Percentiles rank a stretch among this genome's conserved stretches.
Evolutionary conservation across 2,113 vertebrate genomes (phyloP).

Genomic region (Phycodurus eques): DNA sequence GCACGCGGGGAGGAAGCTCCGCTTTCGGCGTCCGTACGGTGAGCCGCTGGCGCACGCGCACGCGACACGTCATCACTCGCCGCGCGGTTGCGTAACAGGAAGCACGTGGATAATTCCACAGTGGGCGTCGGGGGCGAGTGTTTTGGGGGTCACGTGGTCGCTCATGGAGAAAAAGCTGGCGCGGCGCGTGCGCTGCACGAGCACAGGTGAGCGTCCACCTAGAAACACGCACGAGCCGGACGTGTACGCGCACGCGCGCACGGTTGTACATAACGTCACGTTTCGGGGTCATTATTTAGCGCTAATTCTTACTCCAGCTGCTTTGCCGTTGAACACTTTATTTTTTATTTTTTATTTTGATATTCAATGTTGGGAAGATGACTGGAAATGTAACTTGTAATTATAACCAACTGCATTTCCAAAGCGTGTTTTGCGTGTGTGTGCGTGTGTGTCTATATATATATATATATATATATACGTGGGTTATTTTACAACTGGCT

Average conservation of each 20-base stretch:
- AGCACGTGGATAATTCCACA: background rate
- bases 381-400: no score
- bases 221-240: background rate
- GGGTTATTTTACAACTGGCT: no score
- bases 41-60: constrained; percentile 19
- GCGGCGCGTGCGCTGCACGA: constrained; percentile 47
- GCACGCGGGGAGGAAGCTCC: constrained; percentile 20
- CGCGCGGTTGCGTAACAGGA: background rate
- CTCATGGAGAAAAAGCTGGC: background rate
- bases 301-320: no score
- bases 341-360: no score
- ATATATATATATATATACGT: no score
- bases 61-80: background rate
- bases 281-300: background rate
- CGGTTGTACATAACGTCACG: background rate
- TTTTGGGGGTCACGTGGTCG: constrained; percentile 1
- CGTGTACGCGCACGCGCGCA: background rate
- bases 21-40: constrained; percentile 61
- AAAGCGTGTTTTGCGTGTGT: no score
- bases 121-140: background rate
- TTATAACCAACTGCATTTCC: no score
- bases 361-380: no score
- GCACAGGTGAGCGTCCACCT: constrained; percentile 54
- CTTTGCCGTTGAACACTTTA: no score
- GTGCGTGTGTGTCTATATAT: no score